Conservation (phyloP, 1,140 invertebrate genomes). For the Polypedilum vanderplanki region DNA sequence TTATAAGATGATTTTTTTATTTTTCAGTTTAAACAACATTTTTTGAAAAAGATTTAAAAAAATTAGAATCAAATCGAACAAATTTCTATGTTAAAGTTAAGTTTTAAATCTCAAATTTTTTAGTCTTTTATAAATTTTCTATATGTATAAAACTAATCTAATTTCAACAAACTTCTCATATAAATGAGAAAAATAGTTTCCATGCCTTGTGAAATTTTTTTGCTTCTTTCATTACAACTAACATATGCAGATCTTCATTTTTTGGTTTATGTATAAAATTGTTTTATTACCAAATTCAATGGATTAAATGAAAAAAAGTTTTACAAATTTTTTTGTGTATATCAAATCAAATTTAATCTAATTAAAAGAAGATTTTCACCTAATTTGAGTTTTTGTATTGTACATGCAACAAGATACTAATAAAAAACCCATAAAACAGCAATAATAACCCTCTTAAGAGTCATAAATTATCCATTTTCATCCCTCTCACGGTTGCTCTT, state of each 20-base stretch:
- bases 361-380: neutral
- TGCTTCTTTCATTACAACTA: neutral
- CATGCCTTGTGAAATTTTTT: neutral
- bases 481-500: neutral
- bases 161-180: no score
- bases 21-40: neutral
- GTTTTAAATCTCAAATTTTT: neutral
- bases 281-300: no score
- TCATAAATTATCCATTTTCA: conserved; percentile 19
- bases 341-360: neutral
- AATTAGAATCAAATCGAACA: neutral
- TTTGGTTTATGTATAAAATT: no score
- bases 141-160: no score
- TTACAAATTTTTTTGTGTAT: no score
- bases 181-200: neutral
- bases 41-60: neutral
- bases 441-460: conserved; percentile 18
- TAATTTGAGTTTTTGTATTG: neutral
- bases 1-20: neutral
- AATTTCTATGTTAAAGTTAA: no score
- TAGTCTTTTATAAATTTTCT: neutral
- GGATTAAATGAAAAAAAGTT: no score
- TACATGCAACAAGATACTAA: conserved; percentile 2
- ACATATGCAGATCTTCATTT: neutral
- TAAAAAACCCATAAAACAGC: neutral